These are phyloP conservation scores for Cephus spinipes DNA, from an alignment of 2,888 invertebrate genomes.

Conservation along the genomic window DNA sequence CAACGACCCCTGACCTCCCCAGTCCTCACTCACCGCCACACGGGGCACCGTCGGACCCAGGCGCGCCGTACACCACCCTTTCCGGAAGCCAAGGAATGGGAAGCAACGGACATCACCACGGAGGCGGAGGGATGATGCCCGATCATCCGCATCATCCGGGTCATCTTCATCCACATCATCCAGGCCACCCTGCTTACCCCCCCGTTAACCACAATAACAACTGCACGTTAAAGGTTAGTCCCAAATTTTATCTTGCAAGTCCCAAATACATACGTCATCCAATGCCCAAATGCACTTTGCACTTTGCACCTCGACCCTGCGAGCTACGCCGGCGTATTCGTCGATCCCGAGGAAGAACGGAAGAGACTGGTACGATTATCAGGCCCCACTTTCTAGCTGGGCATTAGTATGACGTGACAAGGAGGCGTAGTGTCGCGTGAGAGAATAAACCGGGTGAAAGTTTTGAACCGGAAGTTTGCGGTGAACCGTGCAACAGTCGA, in stretches of 20 bases:
- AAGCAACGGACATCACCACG: conserved; percentile 62
- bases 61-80: conserved; percentile 43
- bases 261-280: not conserved
- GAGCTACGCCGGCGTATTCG: not conserved
- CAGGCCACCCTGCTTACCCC: conserved; percentile 65
- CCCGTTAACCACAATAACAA: conserved; percentile 68
- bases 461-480: conserved; percentile 23
- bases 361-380: conserved; percentile 20
- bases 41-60: conserved; percentile 54
- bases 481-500: not conserved
- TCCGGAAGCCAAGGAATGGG: conserved; percentile 58
- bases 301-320: not conserved
- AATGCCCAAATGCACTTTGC: not conserved
- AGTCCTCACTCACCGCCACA: conserved; percentile 64
- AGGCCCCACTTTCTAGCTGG: conserved; percentile 49
- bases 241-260: not conserved
- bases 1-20: conserved; percentile 64
- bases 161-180: conserved; percentile 71
- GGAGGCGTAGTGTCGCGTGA: conserved; percentile 38
- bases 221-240: conserved; percentile 65
- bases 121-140: conserved; percentile 61
- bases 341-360: not conserved
- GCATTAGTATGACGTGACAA: not conserved
- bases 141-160: conserved; percentile 67
- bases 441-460: conserved; percentile 53